A percentile compares a stretch with the other conserved stretches of the same genome.
Evolutionary conservation across 1,140 invertebrate genomes (phyloP).

Genomic region (Drosophila truncata): DNA sequence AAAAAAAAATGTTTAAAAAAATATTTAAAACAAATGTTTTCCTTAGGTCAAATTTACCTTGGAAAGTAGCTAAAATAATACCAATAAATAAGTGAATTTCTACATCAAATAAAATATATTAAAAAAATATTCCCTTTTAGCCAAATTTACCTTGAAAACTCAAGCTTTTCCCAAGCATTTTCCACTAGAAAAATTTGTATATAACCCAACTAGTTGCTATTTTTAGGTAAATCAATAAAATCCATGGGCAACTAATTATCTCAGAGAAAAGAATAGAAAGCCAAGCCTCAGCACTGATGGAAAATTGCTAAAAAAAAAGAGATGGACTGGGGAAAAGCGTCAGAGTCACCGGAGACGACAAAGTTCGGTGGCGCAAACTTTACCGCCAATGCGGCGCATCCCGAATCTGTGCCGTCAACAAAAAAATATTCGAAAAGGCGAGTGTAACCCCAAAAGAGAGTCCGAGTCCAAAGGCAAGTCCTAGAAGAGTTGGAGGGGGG

Average conservation of each 20-base stretch:
- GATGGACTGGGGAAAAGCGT: constrained; percentile 1
- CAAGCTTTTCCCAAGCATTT: background rate
- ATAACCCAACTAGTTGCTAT: background rate
- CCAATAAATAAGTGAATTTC: too few species aligned
- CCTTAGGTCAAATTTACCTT: background rate
- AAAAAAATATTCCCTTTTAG: too few species aligned
- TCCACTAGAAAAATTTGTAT: background rate
- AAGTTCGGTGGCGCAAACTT: constrained; percentile 77
- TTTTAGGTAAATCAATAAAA: background rate
- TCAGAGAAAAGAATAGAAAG: background rate
- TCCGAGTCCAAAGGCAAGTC: background rate
- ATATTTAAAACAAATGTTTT: too few species aligned
- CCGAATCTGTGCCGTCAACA: constrained; percentile 72
- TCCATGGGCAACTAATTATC: background rate
- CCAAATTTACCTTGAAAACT: background rate
- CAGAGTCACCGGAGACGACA: constrained; percentile 46
- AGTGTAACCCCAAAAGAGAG: constrained; percentile 52
- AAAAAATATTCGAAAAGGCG: constrained; percentile 56
- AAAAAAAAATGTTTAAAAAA: too few species aligned
- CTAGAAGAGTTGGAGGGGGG: background rate
- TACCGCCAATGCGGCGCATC: constrained; percentile 79
- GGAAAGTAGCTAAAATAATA: too few species aligned
- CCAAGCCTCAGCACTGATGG: constrained; percentile 3
- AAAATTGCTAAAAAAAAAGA: background rate
- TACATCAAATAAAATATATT: too few species aligned